phyloP scores from a whole-genome alignment of 1,140 invertebrate species.

The Ptiloglossa arizonensis region DNA sequence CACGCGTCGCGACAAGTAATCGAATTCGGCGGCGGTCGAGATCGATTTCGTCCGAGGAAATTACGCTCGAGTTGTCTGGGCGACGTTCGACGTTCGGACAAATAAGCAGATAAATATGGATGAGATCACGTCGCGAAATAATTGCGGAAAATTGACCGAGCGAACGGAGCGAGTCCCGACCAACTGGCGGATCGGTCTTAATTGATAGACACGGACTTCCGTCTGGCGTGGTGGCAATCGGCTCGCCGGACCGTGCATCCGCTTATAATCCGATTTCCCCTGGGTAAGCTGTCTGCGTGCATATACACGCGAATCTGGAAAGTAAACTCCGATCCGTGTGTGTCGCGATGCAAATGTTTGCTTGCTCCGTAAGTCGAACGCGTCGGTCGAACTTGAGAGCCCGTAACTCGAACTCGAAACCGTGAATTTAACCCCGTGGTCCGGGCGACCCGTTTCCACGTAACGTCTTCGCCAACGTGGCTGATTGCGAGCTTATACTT shows the following conservation, averaged over 20 bases:
- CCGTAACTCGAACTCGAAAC: neutral
- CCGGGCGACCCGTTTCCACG: too few species aligned
- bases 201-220: conserved; percentile 60
- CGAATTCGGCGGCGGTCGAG: neutral
- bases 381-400: neutral
- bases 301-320: conserved; percentile 67
- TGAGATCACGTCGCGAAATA: conserved; percentile 24
- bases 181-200: conserved; percentile 50
- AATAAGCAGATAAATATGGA: conserved; percentile 45
- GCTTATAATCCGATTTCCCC: conserved; percentile 71
- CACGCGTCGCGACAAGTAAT: neutral
- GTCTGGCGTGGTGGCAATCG: conserved; percentile 31
- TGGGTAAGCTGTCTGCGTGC: conserved; percentile 72
- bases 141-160: conserved; percentile 42
- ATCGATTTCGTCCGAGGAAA: neutral
- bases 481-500: conserved; percentile 44
- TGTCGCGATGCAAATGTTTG: conserved; percentile 74
- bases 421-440: too few species aligned
- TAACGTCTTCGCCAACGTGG: conserved; percentile 34
- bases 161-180: neutral
- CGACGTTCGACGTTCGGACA: neutral
- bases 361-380: conserved; percentile 61
- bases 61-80: conserved; percentile 1
- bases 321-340: conserved; percentile 73
- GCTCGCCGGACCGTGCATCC: conserved; percentile 54